A percentile compares a stretch with the other conserved stretches of the same genome.
Conservation (phyloP, 2,797 vertebrate genomes). For the Clarias pachynema region DNA sequence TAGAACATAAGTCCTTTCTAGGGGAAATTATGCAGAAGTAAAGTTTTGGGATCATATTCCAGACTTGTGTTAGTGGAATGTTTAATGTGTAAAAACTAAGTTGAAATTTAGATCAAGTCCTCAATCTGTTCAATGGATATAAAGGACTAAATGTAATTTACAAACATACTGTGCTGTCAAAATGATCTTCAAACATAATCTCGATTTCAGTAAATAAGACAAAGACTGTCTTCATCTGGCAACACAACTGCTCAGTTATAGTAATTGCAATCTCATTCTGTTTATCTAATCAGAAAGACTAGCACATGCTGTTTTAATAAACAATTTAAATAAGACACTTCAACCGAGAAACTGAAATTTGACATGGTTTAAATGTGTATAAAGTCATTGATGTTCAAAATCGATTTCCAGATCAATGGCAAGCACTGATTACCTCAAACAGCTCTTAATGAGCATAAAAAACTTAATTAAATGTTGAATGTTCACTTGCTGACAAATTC, state of each 20-base stretch:
- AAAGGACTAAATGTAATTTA: neutral
- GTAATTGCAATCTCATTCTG: neutral
- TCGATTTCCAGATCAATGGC: neutral
- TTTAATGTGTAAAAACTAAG: neutral
- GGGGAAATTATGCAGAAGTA: neutral
- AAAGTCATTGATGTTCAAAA: neutral
- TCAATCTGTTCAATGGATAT: neutral
- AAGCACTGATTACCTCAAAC: neutral
- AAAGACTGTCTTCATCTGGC: neutral
- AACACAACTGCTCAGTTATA: neutral
- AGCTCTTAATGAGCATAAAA: neutral
- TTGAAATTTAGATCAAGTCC: neutral
- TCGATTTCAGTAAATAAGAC: neutral
- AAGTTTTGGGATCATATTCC: neutral
- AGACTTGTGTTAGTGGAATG: neutral
- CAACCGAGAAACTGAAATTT: neutral
- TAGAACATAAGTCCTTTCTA: neutral
- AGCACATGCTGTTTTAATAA: neutral
- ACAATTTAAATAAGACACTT: neutral
- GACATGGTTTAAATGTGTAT: neutral
- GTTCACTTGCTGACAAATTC: neutral
- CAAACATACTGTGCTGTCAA: neutral
- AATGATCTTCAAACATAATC: neutral
- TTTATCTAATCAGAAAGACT: neutral
- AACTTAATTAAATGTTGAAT: neutral